Base-by-base conservation (phyloP, 2,888 invertebrate genomes). In the Invenusta paracnida region DNA sequence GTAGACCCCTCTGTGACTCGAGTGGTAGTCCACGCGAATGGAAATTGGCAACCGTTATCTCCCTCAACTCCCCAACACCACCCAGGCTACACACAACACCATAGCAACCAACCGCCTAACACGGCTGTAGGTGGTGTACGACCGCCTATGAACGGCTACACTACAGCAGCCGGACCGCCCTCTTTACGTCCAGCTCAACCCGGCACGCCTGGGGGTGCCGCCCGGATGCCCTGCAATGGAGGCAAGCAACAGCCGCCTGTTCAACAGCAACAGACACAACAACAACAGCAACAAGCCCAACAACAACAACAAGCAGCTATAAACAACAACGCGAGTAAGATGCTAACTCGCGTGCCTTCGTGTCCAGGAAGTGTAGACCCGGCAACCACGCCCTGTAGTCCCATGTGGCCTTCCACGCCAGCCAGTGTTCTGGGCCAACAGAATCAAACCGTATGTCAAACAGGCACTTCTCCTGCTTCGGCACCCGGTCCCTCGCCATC, bases 1-100 rank as follows among this genome's bases (percentile, higher is more conserved):
- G 82, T 82, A n/a, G 82, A 82, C 28, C 1, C 30, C 30, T 29
- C 29, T 5, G 82, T 82, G n/a, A 82, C 28, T 29, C 82, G 82
- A 82, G 30, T 82, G n/a, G 28, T 82, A 25, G 28, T 28, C 82
- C 30, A 82, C 28, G 29, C 82, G 11, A 30, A 82, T 29, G 82
- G 82, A 17, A 82, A 29, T 5, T 82, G 82, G 82, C 28, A 82
- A 27, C 82, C 82, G 5, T 23, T 30, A 29, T n/a, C 30, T 27
- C 29, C 13, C 28, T n/a, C 30, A 5, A 17, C 13, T n/a, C 28
- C 82, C 2, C 17, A 11, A 5, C 5, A 11, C 17, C 48, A 48
- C 48, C 5, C 5, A 5, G 5, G 17, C 5, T 17, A 48, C 5
- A 5, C 5, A 17, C 48, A 48, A 17, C 48, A 48, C 5, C 48